phyloP scores from a whole-genome alignment of 2,888 invertebrate species.

The Phania funesta region DNA sequence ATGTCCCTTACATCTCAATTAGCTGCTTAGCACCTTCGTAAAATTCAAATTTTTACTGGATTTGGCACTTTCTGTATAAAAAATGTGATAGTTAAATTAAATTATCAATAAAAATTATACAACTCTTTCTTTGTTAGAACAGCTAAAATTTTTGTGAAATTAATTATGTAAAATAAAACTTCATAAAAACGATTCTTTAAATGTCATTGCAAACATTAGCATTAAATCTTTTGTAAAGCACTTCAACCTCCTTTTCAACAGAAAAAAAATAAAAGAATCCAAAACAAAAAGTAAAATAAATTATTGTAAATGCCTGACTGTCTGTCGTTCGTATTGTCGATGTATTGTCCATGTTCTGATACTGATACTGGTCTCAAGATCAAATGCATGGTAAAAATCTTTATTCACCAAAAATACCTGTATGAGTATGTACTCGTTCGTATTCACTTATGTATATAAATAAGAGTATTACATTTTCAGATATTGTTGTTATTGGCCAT shows the following conservation, averaged over 20 bases:
- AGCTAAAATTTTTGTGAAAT: background rate
- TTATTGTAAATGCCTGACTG: background rate
- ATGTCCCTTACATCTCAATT: no score
- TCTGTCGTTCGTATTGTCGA: background rate
- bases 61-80: no score
- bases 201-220: conserved; percentile 23
- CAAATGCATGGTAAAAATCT: conserved; percentile 60
- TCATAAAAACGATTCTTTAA: conserved; percentile 14
- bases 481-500: conserved; percentile 8
- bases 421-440: background rate
- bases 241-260: conserved; percentile 48
- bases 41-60: no score
- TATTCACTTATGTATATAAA: conserved; percentile 27
- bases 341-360: conserved; percentile 26
- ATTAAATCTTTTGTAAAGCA: conserved; percentile 33
- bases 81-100: background rate
- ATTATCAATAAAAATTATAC: background rate
- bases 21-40: no score
- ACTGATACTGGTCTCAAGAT: conserved; percentile 51
- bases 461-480: conserved; percentile 34
- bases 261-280: conserved; percentile 14
- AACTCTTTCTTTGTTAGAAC: background rate
- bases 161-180: background rate
- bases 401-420: conserved; percentile 36
- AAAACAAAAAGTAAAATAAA: background rate